A percentile compares a stretch with the other conserved stretches of the same genome.
phyloP scores from a whole-genome alignment of 2,888 invertebrate genomes.

The Agrilus biguttatus region DNA sequence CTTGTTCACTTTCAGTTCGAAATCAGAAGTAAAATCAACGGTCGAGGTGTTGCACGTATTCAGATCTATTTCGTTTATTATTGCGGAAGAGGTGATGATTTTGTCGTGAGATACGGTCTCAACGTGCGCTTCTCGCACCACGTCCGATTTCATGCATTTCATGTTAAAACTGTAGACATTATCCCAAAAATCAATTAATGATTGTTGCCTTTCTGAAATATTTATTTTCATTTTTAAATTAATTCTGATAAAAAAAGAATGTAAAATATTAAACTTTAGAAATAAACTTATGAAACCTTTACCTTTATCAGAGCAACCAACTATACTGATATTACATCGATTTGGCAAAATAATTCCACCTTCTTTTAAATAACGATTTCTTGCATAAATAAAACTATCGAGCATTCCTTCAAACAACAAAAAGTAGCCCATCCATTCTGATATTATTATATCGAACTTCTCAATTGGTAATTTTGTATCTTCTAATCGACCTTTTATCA shows the following conservation, averaged over 20 bases:
- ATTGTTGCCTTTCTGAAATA: conserved; percentile 45
- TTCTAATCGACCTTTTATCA: conserved; percentile 78
- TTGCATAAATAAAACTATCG: conserved; percentile 80
- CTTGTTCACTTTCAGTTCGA: conserved; percentile 46
- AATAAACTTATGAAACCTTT: conserved; percentile 10
- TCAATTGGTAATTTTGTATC: conserved; percentile 60
- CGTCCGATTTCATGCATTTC: conserved; percentile 78
- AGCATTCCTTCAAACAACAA: conserved; percentile 93
- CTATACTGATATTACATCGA: conserved; percentile 65
- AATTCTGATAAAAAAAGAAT: not conserved
- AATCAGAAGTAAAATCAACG: conserved; percentile 56
- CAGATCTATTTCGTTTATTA: conserved; percentile 61
- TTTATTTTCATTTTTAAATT: not conserved
- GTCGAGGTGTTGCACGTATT: conserved; percentile 55
- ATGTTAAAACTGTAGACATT: conserved; percentile 90
- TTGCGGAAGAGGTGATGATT: conserved; percentile 49
- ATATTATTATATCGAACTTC: conserved; percentile 82
- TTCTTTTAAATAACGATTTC: conserved; percentile 63
- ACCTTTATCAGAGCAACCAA: conserved; percentile 64
- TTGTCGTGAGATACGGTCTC: conserved; percentile 48
- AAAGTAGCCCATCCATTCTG: conserved; percentile 99
- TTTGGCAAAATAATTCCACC: conserved; percentile 74
- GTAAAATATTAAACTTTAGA: not conserved
- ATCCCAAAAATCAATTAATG: conserved; percentile 75
- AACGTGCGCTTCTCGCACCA: conserved; percentile 62